Conservation (phyloP, 2,797 vertebrate species). For the Ibycter americanus region DNA sequence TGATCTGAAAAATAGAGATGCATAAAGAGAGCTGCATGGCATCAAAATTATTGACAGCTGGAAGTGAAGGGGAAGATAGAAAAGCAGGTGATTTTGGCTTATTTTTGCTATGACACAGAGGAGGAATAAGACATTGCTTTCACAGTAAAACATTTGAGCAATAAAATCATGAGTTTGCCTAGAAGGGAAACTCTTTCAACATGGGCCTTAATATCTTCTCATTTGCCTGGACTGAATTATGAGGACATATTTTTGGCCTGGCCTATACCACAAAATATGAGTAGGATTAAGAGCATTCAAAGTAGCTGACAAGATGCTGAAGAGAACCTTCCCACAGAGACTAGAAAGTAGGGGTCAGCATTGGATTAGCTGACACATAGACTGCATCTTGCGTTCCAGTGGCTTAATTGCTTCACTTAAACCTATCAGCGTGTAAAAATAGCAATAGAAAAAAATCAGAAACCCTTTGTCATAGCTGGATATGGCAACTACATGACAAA, state of each 20-base stretch:
- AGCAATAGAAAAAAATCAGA: background rate
- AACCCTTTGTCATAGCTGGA: background rate
- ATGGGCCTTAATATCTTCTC: background rate
- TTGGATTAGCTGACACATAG: background rate
- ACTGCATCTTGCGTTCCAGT: background rate
- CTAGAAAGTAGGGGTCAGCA: constrained; percentile 10
- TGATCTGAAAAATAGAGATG: background rate
- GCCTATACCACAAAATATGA: constrained; percentile 3
- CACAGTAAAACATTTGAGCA: background rate
- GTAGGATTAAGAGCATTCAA: background rate
- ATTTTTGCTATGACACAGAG: background rate
- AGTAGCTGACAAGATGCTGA: constrained; percentile 17
- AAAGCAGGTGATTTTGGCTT: background rate
- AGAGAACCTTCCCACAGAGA: background rate
- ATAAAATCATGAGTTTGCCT: constrained; percentile 10
- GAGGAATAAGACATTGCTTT: background rate
- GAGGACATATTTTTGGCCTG: constrained; percentile 6
- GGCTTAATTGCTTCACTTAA: background rate
- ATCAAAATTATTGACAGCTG: background rate
- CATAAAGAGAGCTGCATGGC: background rate
- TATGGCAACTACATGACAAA: background rate
- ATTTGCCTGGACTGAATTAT: constrained; percentile 19
- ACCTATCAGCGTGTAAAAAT: background rate
- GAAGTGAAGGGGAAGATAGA: background rate
- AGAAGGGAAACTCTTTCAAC: constrained; percentile 7